A percentile compares a stretch with the other conserved stretches of the same genome.
Conservation (phyloP, 1,140 invertebrate species). For the Nasonia vitripennis region DNA sequence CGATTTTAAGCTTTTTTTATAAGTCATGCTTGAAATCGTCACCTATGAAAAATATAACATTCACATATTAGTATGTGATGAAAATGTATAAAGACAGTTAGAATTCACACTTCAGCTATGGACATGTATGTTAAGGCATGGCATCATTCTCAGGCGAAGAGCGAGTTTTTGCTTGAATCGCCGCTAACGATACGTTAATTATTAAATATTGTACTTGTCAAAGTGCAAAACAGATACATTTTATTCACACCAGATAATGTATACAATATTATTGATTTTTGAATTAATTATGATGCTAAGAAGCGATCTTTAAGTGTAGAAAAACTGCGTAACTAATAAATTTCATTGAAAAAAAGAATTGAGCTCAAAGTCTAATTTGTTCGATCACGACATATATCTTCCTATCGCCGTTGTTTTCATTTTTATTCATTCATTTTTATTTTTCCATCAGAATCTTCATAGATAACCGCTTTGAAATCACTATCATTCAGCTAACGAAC, state of each 20-base stretch:
- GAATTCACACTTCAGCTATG: slow-evolving; percentile 29
- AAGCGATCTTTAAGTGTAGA: slow-evolving; percentile 31
- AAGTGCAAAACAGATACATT: slow-evolving; percentile 31
- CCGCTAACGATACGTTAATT: background rate
- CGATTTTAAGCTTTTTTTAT: slow-evolving; percentile 16
- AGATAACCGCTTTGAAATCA: background rate
- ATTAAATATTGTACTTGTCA: slow-evolving; percentile 9
- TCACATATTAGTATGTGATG: slow-evolving; percentile 26
- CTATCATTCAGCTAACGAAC: background rate
- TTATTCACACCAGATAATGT: background rate
- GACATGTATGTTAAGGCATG: slow-evolving; percentile 23
- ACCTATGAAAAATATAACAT: slow-evolving; percentile 19
- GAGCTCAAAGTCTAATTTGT: background rate
- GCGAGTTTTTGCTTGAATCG: background rate
- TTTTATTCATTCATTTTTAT: background rate
- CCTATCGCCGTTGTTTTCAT: background rate
- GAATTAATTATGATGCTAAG: slow-evolving; percentile 15
- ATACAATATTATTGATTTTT: slow-evolving; percentile 42
- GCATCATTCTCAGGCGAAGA: slow-evolving; percentile 1
- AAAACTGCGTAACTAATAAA: slow-evolving; percentile 44
- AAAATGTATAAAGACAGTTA: slow-evolving; percentile 38
- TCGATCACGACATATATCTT: background rate
- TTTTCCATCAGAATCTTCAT: background rate
- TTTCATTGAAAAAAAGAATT: slow-evolving; percentile 1
- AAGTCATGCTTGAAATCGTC: slow-evolving; percentile 44